Base-by-base conservation (phyloP, 1,140 invertebrate genomes). In the Drosophila lini region DNA sequence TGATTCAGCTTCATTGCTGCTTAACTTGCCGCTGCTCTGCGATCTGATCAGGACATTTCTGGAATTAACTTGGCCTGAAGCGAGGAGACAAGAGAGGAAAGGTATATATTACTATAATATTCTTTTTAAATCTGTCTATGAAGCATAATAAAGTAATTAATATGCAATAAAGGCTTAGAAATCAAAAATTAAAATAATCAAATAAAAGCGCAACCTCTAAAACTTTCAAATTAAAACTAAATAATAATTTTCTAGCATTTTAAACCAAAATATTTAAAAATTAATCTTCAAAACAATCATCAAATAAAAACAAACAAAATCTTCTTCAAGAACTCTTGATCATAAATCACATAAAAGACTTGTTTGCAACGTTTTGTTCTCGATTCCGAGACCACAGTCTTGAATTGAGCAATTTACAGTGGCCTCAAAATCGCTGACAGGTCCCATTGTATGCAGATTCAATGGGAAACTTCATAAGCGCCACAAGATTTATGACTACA, bases 401-500 rank as follows among this genome's bases (percentile, higher is more conserved):
- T 38, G 36, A 68, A 68, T 64, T 64, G 42, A 42, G 45, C 64
- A 64, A 64, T 68, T 68, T 67, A 13, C 25, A 7, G 50, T 63
- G 69, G 58, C 69, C 58, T 38, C 42, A 65, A 57, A 65, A 48
- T 34, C 19, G 28, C 34, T 44, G 55, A 40, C 74, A 75, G 61
- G 61, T 40, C 71, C 70, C 75, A 78, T 78, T 78, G 76, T 69
- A 78, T 78, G 50, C 65, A 78, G 48, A 78, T 78, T 78, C 53
- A 78, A 78, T 78, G 57, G 57, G 76, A 79, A 78, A 78, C 58
- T 76, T 74, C 61, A 73, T 74, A 63, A 58, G 70, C 59, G 34
- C 52, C 70, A 74, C 61, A 69, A 84, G 80, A 86, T 86, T 86
- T 86, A 86, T 86, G 83, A 76, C 81, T 84, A 71, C 62, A 84